A percentile compares a stretch with the other conserved stretches of the same genome.
These are phyloP conservation scores for Forficula auricularia DNA, from an alignment of 1,140 invertebrate species.

Conservation along the genomic window DNA sequence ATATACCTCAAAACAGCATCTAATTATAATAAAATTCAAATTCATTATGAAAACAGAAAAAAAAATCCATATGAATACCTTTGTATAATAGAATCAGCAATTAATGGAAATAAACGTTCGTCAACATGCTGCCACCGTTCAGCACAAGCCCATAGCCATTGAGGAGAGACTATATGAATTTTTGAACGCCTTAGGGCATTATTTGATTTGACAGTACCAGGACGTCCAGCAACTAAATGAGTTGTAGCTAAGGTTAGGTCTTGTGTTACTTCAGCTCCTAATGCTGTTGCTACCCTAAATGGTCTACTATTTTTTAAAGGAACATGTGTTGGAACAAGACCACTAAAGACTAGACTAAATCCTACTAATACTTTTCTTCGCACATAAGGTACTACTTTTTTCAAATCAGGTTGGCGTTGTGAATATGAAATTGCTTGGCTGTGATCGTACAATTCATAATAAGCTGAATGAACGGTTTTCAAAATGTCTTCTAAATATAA, in stretches of 20 bases:
- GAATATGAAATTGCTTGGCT: too few relatives aligned
- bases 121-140: slow-evolving; percentile 84
- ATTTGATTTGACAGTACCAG: slow-evolving; percentile 65
- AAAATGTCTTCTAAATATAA: slow-evolving; percentile 83
- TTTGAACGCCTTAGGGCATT: slow-evolving; percentile 9
- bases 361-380: slow-evolving; percentile 58
- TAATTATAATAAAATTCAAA: too few relatives aligned
- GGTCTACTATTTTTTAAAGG: slow-evolving; percentile 63
- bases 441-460: slow-evolving; percentile 64
- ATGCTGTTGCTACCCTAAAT: slow-evolving; percentile 62
- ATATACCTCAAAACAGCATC: too few relatives aligned
- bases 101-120: slow-evolving; percentile 56
- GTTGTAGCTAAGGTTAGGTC: slow-evolving; percentile 59
- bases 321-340: slow-evolving; percentile 76
- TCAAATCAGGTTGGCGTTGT: slow-evolving; percentile 76
- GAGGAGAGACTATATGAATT: slow-evolving; percentile 70
- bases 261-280: slow-evolving; percentile 69
- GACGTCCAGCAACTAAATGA: slow-evolving; percentile 77
- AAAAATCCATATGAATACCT: slow-evolving; percentile 1
- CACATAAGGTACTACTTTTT: slow-evolving; percentile 72
- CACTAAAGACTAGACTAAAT: slow-evolving; percentile 74
- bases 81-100: slow-evolving; percentile 21
- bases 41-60: too few relatives aligned
- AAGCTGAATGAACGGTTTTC: slow-evolving; percentile 67
- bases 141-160: slow-evolving; percentile 86